These are phyloP conservation scores for Zonotrichia leucophrys DNA, from an alignment of 2,113 vertebrate genomes.

Conservation along the genomic window DNA sequence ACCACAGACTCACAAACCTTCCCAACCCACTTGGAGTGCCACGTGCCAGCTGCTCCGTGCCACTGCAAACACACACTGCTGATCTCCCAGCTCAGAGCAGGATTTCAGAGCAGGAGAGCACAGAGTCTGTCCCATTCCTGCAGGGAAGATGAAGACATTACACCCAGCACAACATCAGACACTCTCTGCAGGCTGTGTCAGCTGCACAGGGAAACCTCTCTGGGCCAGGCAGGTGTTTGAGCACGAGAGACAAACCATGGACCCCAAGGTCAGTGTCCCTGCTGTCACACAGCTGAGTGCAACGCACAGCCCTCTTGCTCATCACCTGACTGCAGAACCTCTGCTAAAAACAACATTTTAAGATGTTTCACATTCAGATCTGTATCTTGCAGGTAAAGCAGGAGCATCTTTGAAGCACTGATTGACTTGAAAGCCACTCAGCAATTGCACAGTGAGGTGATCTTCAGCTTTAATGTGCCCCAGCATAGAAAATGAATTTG, in stretches of 20 bases:
- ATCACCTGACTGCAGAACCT: background rate
- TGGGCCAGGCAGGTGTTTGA: background rate
- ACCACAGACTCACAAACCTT: background rate
- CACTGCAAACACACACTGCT: background rate
- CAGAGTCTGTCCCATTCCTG: rapidly evolving
- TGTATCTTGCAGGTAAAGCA: slow-evolving; percentile 14
- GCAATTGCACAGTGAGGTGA: background rate
- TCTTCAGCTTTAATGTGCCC: background rate
- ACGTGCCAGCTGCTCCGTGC: background rate
- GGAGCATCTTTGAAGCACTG: background rate
- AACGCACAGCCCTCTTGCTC: background rate
- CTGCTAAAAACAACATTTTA: background rate
- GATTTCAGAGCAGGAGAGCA: background rate
- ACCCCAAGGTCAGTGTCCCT: background rate
- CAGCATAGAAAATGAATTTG: background rate
- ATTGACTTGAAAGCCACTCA: slow-evolving; percentile 28
- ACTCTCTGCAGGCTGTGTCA: background rate
- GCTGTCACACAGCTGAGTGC: background rate
- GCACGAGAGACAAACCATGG: background rate
- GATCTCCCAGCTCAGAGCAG: background rate
- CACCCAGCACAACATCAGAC: rapidly evolving
- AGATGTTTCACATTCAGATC: background rate
- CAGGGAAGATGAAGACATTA: background rate
- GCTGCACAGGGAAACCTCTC: background rate
- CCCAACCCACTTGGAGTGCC: rapidly evolving